Conservation (phyloP, 1,140 invertebrate species). For the Rhopalosiphum padi region DNA sequence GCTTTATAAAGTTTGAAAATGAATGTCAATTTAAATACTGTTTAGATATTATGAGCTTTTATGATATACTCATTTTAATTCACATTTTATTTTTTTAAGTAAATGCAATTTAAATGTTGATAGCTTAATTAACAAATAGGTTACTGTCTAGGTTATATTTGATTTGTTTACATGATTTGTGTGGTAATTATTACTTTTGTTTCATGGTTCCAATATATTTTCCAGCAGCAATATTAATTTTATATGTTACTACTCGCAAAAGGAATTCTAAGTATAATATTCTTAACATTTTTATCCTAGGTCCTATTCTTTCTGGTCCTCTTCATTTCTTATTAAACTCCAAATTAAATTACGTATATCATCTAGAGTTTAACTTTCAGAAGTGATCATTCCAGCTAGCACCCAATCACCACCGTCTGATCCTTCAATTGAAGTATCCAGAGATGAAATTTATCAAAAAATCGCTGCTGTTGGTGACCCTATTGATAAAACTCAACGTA, state of each 20-base stretch:
- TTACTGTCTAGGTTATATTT: background rate
- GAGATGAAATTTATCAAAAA: constrained; percentile 52
- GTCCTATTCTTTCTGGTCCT: constrained; percentile 30
- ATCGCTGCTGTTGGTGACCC: constrained; percentile 47
- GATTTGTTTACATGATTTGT: background rate
- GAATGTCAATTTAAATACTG: no score
- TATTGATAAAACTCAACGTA: constrained; percentile 37
- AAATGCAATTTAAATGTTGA: background rate
- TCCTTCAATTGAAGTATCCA: constrained; percentile 40
- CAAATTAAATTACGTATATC: constrained; percentile 15
- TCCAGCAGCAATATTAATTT: constrained; percentile 20
- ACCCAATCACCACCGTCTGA: constrained; percentile 42
- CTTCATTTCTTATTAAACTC: background rate
- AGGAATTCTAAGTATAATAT: constrained; percentile 7
- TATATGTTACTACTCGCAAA: constrained; percentile 19
- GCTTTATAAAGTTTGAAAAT: background rate
- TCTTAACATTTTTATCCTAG: constrained; percentile 7
- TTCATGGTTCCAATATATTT: background rate
- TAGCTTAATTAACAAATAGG: background rate
- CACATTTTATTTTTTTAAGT: background rate
- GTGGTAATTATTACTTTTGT: constrained; percentile 2
- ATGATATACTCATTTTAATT: background rate
- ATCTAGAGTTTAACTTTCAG: constrained; percentile 53
- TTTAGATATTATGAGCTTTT: background rate
- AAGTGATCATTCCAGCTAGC: constrained; percentile 48